Evolutionary conservation across 2,113 vertebrate species (phyloP).

Genomic region (Syrmaticus mikado): DNA sequence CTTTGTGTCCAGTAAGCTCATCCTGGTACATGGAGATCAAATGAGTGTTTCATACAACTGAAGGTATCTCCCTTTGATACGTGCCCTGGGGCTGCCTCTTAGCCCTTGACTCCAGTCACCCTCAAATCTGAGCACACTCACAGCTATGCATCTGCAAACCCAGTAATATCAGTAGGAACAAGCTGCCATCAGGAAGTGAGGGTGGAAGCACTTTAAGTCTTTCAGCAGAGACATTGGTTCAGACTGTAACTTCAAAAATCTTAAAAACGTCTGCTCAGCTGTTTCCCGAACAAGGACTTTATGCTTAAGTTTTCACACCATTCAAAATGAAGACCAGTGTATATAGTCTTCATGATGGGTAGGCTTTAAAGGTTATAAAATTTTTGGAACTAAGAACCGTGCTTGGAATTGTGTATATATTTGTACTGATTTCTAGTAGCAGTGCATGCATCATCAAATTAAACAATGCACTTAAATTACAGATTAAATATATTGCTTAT

Average conservation of each 20-base stretch:
- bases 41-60: neutral
- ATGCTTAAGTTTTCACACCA: neutral
- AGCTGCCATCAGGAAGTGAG: neutral
- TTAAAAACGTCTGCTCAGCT: neutral
- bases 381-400: neutral
- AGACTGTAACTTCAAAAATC: neutral
- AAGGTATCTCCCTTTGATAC: neutral
- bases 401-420: neutral
- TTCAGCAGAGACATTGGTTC: neutral
- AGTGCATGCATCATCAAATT: neutral
- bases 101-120: neutral
- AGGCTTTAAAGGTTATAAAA: neutral
- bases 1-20: neutral
- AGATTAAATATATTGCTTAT: neutral
- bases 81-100: neutral
- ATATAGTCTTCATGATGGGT: neutral
- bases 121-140: neutral
- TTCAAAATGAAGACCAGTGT: neutral
- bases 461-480: neutral
- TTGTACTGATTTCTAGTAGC: neutral
- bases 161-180: neutral
- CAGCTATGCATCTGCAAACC: accelerated
- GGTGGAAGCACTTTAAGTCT: neutral
- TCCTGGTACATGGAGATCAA: neutral
- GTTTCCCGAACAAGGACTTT: neutral